Percentiles rank a stretch among this genome's conserved stretches.
Evolutionary conservation across 2,113 vertebrate species (phyloP).

Genomic region (Mirounga angustirostris): DNA sequence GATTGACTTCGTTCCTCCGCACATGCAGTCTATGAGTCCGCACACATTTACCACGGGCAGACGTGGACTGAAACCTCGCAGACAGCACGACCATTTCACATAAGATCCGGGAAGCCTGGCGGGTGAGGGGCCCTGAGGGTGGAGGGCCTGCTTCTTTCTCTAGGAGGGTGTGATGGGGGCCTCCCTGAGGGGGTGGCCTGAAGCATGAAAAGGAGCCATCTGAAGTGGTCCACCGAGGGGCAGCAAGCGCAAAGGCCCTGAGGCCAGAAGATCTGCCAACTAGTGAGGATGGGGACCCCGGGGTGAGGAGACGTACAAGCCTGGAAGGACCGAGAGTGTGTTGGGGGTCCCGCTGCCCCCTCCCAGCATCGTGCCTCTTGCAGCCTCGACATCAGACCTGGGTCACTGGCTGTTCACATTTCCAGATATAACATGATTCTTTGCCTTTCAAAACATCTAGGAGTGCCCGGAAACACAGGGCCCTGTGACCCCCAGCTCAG

Average conservation of each 20-base stretch:
- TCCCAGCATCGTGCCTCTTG: neutral
- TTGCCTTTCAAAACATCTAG: neutral
- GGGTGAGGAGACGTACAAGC: accelerated
- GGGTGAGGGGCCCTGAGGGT: neutral
- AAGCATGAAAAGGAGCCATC: neutral
- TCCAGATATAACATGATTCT: neutral
- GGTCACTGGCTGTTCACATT: neutral
- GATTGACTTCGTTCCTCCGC: neutral
- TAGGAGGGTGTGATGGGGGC: neutral
- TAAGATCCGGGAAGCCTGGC: neutral
- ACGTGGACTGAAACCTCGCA: neutral
- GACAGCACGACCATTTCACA: accelerated
- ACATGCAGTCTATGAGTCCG: accelerated
- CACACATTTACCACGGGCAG: neutral
- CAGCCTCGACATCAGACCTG: neutral
- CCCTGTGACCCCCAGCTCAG: neutral
- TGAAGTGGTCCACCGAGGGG: no score
- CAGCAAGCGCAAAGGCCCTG: neutral
- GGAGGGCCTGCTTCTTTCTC: neutral
- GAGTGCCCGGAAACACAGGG: neutral
- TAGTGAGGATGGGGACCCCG: no score
- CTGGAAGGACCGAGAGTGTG: neutral
- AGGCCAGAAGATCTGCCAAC: neutral
- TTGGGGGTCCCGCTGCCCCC: neutral
- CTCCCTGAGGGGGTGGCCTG: neutral